phyloP scores from a whole-genome alignment of 2,113 vertebrate species.

The Cacatua alba region DNA sequence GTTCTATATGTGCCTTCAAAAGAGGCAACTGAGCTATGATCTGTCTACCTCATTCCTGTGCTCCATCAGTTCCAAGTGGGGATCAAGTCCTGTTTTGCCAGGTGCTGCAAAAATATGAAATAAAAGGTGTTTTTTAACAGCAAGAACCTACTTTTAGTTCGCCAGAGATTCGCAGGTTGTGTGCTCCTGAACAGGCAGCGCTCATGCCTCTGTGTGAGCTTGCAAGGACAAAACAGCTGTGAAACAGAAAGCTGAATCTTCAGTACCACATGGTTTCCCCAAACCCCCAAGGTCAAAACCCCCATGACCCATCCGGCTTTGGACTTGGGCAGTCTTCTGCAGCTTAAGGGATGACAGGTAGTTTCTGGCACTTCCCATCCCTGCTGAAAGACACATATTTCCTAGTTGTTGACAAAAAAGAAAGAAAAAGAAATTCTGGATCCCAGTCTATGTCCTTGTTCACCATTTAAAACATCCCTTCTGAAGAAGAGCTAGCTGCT shows the following conservation, averaged over 20 bases:
- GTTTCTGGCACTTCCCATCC: not conserved
- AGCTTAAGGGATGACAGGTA: not conserved
- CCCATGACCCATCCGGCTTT: accelerated
- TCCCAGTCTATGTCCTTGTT: not conserved
- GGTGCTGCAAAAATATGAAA: not conserved
- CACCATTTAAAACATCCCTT: not conserved
- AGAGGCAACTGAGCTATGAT: not conserved
- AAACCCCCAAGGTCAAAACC: not conserved
- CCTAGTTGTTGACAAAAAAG: not conserved
- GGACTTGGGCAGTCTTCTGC: not conserved
- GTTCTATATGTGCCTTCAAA: not conserved
- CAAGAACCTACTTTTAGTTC: not conserved
- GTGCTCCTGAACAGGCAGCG: accelerated
- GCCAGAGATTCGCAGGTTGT: not conserved
- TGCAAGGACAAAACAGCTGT: not conserved
- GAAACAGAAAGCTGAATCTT: not conserved
- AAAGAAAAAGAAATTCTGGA: not conserved
- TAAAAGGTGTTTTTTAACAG: not conserved
- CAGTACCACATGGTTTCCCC: not conserved
- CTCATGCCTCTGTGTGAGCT: accelerated
- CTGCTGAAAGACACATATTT: not conserved
- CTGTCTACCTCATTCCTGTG: not conserved
- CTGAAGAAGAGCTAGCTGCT: not conserved
- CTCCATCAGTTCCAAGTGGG: not conserved
- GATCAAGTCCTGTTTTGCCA: not conserved